Conservation (phyloP, 2,888 invertebrate species). For the Acleris laterana region DNA sequence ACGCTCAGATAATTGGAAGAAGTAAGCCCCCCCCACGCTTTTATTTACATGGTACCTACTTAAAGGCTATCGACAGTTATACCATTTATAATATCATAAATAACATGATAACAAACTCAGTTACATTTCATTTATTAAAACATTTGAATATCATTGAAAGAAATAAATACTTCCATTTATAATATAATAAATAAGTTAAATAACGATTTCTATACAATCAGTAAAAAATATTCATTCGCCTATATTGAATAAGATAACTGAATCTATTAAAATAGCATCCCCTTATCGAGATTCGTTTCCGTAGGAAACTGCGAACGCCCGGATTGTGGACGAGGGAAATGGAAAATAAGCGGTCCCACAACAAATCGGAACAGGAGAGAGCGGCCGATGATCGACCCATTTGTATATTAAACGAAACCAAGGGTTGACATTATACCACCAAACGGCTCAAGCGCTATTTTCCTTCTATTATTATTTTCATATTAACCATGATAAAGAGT, state of each 20-base stretch:
- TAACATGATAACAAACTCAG: too few species aligned
- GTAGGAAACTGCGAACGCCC: constrained; percentile 51
- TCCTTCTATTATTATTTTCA: constrained; percentile 4
- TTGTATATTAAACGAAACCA: constrained; percentile 56
- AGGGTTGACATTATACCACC: constrained; percentile 50
- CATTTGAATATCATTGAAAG: neutral
- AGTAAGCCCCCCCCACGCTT: neutral
- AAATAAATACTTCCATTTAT: neutral
- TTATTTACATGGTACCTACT: neutral
- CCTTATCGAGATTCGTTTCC: constrained; percentile 46
- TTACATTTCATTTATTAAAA: too few species aligned
- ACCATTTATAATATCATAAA: too few species aligned
- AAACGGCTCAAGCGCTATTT: constrained; percentile 36
- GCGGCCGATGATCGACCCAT: constrained; percentile 56
- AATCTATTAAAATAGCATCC: constrained; percentile 48
- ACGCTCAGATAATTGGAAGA: constrained; percentile 57
- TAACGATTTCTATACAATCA: neutral
- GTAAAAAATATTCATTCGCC: constrained; percentile 14
- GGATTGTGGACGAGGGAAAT: constrained; percentile 57
- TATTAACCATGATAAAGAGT: too few species aligned
- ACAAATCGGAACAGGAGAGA: constrained; percentile 57
- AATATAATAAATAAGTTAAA: too few species aligned
- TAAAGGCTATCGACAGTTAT: too few species aligned
- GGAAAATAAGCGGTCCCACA: constrained; percentile 60
- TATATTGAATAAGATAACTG: constrained; percentile 42